Conservation (phyloP, 1,140 invertebrate species). For the Calliopsis andreniformis region DNA sequence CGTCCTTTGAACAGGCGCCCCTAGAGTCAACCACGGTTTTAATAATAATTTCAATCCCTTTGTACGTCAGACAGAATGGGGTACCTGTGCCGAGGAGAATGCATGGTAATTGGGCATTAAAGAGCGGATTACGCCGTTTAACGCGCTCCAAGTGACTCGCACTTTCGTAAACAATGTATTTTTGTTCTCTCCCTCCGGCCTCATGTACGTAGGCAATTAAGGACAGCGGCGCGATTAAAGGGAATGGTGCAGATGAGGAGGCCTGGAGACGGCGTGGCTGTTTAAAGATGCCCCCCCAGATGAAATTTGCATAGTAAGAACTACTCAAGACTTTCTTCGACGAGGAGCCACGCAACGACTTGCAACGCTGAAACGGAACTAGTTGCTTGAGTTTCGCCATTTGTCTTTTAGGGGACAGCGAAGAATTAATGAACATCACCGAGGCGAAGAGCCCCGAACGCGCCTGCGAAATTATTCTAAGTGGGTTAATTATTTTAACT, state of each 20-base stretch:
- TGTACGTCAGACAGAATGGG: conserved; percentile 11
- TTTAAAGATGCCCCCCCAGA: conserved; percentile 32
- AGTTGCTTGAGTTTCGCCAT: conserved; percentile 38
- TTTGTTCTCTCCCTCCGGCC: conserved; percentile 51
- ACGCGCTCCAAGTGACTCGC: conserved; percentile 36
- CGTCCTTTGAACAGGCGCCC: conserved; percentile 21
- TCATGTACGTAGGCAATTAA: conserved; percentile 47
- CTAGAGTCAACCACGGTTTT: conserved; percentile 32
- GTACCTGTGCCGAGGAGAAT: conserved; percentile 52
- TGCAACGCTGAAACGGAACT: conserved; percentile 17
- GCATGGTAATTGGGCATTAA: conserved; percentile 68
- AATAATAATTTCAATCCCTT: conserved; percentile 67
- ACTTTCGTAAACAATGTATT: conserved; percentile 55
- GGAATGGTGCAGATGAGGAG: conserved; percentile 9
- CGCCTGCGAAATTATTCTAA: conserved; percentile 15
- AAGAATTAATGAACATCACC: conserved; percentile 48
- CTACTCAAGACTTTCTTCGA: conserved; percentile 26
- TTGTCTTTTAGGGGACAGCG: conserved; percentile 33
- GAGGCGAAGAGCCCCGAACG: conserved; percentile 18
- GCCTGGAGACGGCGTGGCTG: background rate
- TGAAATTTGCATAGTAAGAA: conserved; percentile 54
- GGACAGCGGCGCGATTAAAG: conserved; percentile 46
- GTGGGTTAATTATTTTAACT: conserved; percentile 37
- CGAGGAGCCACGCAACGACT: conserved; percentile 17
- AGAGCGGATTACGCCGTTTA: conserved; percentile 66